Percentiles rank a stretch among this genome's conserved stretches.
These are phyloP conservation scores for Tragelaphus imberbis DNA, from an alignment of 2,113 vertebrate genomes.

Conservation along the genomic window DNA sequence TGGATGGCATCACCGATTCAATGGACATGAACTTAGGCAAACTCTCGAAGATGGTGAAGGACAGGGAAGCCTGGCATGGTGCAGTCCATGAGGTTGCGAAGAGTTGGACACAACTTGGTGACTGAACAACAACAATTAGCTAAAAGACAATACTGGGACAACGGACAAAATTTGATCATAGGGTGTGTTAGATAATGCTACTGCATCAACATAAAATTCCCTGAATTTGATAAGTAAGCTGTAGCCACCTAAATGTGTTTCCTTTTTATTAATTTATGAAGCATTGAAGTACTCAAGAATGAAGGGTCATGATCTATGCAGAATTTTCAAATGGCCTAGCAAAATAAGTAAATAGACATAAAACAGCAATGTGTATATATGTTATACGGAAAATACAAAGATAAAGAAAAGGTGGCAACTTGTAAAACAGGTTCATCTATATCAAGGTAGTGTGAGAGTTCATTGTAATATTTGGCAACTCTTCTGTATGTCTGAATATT, in stretches of 20 bases:
- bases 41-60: neutral
- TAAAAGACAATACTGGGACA: neutral
- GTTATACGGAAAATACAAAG: neutral
- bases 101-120: neutral
- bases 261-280: neutral
- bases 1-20: neutral
- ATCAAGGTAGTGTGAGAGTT: neutral
- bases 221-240: neutral
- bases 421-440: neutral
- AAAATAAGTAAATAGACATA: neutral
- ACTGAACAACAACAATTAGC: neutral
- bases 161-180: neutral
- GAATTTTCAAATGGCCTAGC: neutral
- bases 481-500: neutral
- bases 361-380: neutral
- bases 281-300: neutral
- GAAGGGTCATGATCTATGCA: neutral
- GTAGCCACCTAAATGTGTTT: neutral
- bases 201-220: neutral
- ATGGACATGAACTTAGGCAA: neutral
- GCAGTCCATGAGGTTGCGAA: neutral
- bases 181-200: neutral
- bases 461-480: neutral
- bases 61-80: neutral
- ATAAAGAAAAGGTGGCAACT: neutral